Evolutionary conservation across 2,888 invertebrate genomes (phyloP).

Genomic region (Zaprionus lineosus): DNA sequence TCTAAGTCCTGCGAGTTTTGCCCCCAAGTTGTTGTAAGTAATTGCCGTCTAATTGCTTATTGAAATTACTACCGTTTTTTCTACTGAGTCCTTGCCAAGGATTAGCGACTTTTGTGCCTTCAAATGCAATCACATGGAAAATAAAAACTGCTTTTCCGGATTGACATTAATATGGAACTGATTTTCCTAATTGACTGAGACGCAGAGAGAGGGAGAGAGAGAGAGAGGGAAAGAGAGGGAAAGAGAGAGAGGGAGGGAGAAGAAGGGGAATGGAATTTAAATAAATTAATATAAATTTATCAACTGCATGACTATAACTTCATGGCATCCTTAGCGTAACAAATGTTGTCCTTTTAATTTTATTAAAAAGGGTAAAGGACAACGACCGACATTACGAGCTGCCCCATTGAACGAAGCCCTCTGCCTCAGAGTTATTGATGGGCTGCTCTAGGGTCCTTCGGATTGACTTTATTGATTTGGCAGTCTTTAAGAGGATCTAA

Average conservation of each 20-base stretch:
- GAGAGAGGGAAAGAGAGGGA: no score
- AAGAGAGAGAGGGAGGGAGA: no score
- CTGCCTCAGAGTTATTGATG: slow-evolving; percentile 53
- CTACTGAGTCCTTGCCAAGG: slow-evolving; percentile 18
- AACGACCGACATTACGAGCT: slow-evolving; percentile 24
- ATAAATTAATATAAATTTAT: slow-evolving; percentile 31
- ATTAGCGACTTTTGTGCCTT: slow-evolving; percentile 10
- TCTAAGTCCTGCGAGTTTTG: no score
- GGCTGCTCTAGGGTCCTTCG: slow-evolving; percentile 18
- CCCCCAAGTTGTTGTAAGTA: slow-evolving; percentile 74
- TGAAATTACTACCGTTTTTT: slow-evolving; percentile 55
- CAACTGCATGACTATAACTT: slow-evolving; percentile 11
- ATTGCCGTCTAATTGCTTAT: slow-evolving; percentile 74
- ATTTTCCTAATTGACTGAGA: slow-evolving; percentile 12
- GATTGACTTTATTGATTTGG: slow-evolving; percentile 66
- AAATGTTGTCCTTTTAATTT: slow-evolving; percentile 54
- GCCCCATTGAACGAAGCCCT: slow-evolving; percentile 15
- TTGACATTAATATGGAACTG: slow-evolving; percentile 19
- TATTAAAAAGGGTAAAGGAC: slow-evolving; percentile 51
- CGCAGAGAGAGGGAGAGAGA: neutral
- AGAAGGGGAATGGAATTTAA: no score
- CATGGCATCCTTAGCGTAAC: slow-evolving; percentile 22
- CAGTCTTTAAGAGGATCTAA: slow-evolving; percentile 51
- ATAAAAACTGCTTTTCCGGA: slow-evolving; percentile 28
- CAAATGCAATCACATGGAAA: slow-evolving; percentile 24